Evolutionary conservation across 92 coral and sea anemone genomes (phyloP), one percentile per base, ranked within the genome.

Genomic region (Anthopleura xanthogrammica): DNA sequence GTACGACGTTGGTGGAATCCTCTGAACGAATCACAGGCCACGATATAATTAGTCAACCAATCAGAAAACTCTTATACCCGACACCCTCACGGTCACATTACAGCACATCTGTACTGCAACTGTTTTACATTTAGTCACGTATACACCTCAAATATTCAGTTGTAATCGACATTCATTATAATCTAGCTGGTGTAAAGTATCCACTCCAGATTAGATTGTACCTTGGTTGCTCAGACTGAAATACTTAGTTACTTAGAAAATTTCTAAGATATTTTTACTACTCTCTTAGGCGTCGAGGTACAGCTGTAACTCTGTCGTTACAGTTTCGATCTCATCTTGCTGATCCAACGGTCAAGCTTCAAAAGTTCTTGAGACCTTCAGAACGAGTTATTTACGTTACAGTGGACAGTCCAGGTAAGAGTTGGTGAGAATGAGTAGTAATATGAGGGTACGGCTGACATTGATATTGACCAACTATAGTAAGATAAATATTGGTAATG

Each of bases 391-490:
- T 94, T 7, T 86, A 88, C 77, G 83, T 94, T 80, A 73, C 82
- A 46, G 77, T 94, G 39, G 98, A 94, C 68, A 87, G 85, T 52
- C 98, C 98, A 91, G 95, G 97, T 93, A 82, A 83, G 16, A 20
- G 20, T 58, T 36, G 66, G 50, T 46, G 39, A 41, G 0, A 50
- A n/a, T 43, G 70, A n/a, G 12, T 62, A 71, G 12, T 23, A 13
- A 12, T 24, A 41, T 16, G 8, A 40, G 0, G 74, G 36, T 68
- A 29, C 10, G 16, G 74, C 24, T 68, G 73, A 6, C 42, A 4
- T 24, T 68, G 46, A 68, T 68, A 8, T 14, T 58, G 64, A 12
- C 64, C 13, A 13, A 19, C 5, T 13, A 58, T 58, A 19, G 64
- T 58, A 0, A 16, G 3, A 20, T 14, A 14, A 12, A 57, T 57